Conservation (phyloP, 2,113 vertebrate species). For the Nettapus auritus region DNA sequence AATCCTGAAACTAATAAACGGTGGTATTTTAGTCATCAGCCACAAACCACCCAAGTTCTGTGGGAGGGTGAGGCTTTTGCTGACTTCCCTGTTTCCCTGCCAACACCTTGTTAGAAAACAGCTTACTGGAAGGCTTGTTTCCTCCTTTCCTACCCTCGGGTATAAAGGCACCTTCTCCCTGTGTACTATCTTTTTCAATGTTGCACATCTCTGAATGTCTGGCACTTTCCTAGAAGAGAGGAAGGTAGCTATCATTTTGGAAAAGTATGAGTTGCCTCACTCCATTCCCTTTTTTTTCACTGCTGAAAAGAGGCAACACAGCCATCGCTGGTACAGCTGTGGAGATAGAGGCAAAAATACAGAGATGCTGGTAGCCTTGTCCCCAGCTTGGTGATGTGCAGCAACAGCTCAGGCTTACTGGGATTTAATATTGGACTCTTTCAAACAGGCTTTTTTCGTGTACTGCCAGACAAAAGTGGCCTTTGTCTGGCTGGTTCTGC, state of each 20-base stretch:
- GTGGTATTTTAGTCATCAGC: not conserved
- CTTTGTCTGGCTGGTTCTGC: not conserved
- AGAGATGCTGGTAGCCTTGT: not conserved
- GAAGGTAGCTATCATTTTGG: accelerated
- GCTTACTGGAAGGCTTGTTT: not conserved
- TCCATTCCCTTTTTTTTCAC: not conserved
- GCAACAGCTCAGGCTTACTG: accelerated
- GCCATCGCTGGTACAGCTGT: not conserved
- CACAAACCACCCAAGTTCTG: not conserved
- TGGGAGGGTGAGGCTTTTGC: not conserved
- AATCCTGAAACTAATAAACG: not conserved
- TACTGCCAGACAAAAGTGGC: not conserved
- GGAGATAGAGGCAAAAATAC: not conserved
- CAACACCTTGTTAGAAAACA: not conserved
- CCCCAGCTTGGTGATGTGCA: not conserved
- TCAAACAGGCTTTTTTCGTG: not conserved
- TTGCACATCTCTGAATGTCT: not conserved
- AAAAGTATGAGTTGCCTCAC: not conserved
- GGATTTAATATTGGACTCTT: not conserved
- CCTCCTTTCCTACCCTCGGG: not conserved
- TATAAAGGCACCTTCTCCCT: not conserved
- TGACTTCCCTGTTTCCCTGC: not conserved
- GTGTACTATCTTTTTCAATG: not conserved
- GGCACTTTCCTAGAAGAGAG: not conserved
- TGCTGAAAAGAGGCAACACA: not conserved